Evolutionary conservation across 2,113 vertebrate genomes (phyloP).

Genomic region (Chaenocephalus aceratus): DNA sequence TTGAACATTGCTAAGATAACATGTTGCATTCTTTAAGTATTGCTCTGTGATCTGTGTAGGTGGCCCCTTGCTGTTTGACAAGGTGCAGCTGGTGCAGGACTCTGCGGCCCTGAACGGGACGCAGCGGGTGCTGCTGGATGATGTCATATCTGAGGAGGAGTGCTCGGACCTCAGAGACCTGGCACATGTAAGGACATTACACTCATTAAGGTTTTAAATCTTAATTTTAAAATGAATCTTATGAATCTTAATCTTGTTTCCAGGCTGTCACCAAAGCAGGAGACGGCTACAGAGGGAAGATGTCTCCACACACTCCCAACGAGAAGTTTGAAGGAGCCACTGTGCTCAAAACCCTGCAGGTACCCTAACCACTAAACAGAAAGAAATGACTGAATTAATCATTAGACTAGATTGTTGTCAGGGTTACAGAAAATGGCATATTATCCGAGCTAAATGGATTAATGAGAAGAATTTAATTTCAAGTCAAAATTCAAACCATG

Average conservation of each 20-base stretch:
- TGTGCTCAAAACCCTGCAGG: conserved; percentile 94
- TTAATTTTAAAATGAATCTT: background rate
- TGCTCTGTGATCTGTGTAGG: conserved; percentile 79
- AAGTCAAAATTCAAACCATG: background rate
- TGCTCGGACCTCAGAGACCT: conserved; percentile 89
- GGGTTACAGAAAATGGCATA: background rate
- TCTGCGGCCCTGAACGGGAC: conserved; percentile 92
- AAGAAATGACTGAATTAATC: background rate
- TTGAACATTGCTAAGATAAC: background rate
- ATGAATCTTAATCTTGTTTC: background rate
- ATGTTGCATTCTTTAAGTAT: background rate
- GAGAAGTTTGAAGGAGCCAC: conserved; percentile 98
- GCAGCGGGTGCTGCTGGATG: conserved; percentile 93
- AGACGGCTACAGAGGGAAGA: conserved; percentile 95
- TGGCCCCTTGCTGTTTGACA: conserved; percentile 89
- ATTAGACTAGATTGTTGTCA: background rate
- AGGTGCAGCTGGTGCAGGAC: conserved; percentile 89
- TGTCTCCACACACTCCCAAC: conserved; percentile 96
- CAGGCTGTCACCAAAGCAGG: conserved; percentile 92
- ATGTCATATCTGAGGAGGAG: conserved; percentile 90
- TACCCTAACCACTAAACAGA: conserved; percentile 46
- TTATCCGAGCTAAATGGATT: background rate
- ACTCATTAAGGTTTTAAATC: background rate
- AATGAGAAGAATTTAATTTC: background rate
- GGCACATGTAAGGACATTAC: conserved; percentile 87